Base-by-base conservation (phyloP, 2,888 invertebrate species). In the Epistrophe grossulariae region DNA sequence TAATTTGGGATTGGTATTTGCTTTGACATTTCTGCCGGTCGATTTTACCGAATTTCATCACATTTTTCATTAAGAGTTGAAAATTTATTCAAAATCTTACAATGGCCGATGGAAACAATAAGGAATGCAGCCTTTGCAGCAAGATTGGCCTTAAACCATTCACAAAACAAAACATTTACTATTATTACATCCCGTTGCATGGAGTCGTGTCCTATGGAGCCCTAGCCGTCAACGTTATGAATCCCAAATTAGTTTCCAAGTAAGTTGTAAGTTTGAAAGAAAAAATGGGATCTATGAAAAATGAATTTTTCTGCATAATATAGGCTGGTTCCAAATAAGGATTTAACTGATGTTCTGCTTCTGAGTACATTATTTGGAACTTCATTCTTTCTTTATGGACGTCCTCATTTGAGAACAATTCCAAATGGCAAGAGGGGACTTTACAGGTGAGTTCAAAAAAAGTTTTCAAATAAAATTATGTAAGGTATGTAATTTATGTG, bases 211-310 rank as follows among this genome's bases (percentile, higher is more conserved):
- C 96, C 92, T 97, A 97, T 93, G 95, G 96, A 90, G 95, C 96
- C 50, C 94, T 97, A 71, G 96, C 97, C 62, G 94, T 97, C 64
- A 96, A 96, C 93, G 96, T 97, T 72, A 97, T 97, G 96, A 97
- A 97, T 91, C 97, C 97, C 5, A 94, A 95, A 88, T 93, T 97
- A 89, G 94, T 96, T 90, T 94, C 96, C 90, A 96, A 96, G 96
- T 95, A 91, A 40, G 72, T 92, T 50, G 40, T 15, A 45, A n/a
- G 31, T n/a, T n/a, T 19, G 0, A 28, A 35, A 52, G n/a, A 35
- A 24, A 31, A 10, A 57, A 15, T 28, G 1, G 0, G 2, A 13
- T 52, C 4, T 2, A 52, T 13, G 24, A 0, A 10, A 52, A 40
- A 13, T 60, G 4, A 24, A 24, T 62, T 40, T 40, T 19, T 4